A percentile compares a stretch with the other conserved stretches of the same genome.
phyloP scores from a whole-genome alignment of 2,888 invertebrate genomes.

The Apodemia zela region DNA sequence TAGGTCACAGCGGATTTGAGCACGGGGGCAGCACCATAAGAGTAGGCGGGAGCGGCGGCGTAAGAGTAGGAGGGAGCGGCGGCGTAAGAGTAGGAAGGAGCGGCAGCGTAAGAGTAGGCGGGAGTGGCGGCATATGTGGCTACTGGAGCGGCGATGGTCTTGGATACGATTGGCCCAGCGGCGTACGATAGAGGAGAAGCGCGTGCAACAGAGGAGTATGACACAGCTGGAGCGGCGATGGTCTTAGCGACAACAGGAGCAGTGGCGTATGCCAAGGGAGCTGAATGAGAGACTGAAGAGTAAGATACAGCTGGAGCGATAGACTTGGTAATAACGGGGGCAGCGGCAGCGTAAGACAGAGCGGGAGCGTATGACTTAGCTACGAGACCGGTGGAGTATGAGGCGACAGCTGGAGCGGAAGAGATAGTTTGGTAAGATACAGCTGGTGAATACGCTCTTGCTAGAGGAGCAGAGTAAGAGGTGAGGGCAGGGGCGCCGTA shows the following conservation, averaged over 20 bases:
- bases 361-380: conserved; percentile 14
- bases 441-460: neutral
- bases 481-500: conserved; percentile 57
- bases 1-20: conserved; percentile 80
- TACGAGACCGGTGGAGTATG: conserved; percentile 50
- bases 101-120: conserved; percentile 48
- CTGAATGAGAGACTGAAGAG: conserved; percentile 38
- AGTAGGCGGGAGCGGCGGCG: conserved; percentile 49
- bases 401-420: conserved; percentile 46
- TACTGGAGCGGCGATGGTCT: conserved; percentile 35
- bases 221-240: conserved; percentile 18
- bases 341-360: conserved; percentile 43
- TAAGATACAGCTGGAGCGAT: conserved; percentile 53
- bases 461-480: conserved; percentile 46
- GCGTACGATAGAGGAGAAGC: conserved; percentile 26
- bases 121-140: conserved; percentile 45
- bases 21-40: conserved; percentile 49
- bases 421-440: no score
- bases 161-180: conserved; percentile 27
- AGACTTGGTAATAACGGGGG: conserved; percentile 61
- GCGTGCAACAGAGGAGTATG: conserved; percentile 26
- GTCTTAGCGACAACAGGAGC: conserved; percentile 17
- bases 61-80: conserved; percentile 32
- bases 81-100: neutral
- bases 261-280: conserved; percentile 36